phyloP scores from a whole-genome alignment of 2,888 invertebrate species.

The Hyposoter dolosus region DNA sequence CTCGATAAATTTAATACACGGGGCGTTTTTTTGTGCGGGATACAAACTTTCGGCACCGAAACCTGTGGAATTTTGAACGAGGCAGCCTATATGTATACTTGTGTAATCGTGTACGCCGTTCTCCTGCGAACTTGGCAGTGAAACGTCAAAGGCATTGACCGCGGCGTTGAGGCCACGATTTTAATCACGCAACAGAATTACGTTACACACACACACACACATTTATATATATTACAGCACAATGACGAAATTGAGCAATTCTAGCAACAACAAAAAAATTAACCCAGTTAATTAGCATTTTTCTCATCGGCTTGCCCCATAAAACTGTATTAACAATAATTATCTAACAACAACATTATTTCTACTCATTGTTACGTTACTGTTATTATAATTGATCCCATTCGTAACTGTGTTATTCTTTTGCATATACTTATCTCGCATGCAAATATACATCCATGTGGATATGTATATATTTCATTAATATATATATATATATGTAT shows the following conservation, averaged over 20 bases:
- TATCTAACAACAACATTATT: not conserved
- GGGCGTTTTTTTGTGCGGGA: not conserved
- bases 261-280: not conserved
- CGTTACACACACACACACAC: constrained; percentile 18
- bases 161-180: constrained; percentile 59
- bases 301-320: not conserved
- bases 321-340: not conserved
- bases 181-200: constrained; percentile 52
- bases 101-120: constrained; percentile 53
- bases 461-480: not conserved
- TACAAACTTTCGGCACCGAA: not conserved
- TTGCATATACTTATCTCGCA: constrained; percentile 32
- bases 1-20: not conserved
- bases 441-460: not conserved
- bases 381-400: constrained; percentile 13
- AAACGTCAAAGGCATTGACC: constrained; percentile 67
- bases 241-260: not conserved
- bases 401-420: constrained; percentile 55
- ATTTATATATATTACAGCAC: constrained; percentile 2
- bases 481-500: constrained; percentile 8
- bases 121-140: constrained; percentile 66
- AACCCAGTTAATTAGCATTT: constrained; percentile 11
- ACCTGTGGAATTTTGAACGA: not conserved
- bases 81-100: constrained; percentile 32
- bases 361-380: not conserved